Base-by-base conservation (phyloP, 2,113 vertebrate species). In the Sisor rabdophorus region DNA sequence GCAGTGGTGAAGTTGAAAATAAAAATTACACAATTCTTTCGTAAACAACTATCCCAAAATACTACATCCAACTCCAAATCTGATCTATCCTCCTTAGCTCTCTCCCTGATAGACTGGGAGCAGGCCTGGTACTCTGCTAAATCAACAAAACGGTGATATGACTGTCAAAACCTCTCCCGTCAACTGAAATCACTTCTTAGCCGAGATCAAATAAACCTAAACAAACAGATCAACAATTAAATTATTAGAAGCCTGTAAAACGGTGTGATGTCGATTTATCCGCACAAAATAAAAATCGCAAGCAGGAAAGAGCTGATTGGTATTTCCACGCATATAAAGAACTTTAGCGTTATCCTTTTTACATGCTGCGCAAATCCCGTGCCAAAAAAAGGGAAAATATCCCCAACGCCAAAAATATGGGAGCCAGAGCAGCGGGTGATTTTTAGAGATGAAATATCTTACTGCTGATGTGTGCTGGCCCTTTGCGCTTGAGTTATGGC, bases 401-500 rank as follows among this genome's bases (percentile, higher is more conserved):
- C 2, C 60, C 68, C 56, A 73, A 73, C 55, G 77, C 68, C 68
- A 79, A 61, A 79, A 70, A 76, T 73, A 73, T 73, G 20, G 55
- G 60, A 53, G 55, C 68, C 61, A 53, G 56, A 80, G 47, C 75
- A 76, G 60, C 69, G 75, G 73, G 75, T 64, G 54, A 85, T 79
- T 74, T 81, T 77, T 76, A 79, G 75, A 75, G 80, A 81, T 80
- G 78, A 86, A 88, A 88, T 84, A 8, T 87, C 85, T 86, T 81
- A 48, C 81, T 77, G 71, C 64, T 82, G 81, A 81, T 81, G 84
- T 81, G 80, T 76, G 81, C 81, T 86, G 85, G 82, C 86, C 85
- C 85, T 86, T 88, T 88, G 86, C 79, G 64, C 76, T 80, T 88
- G 86, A 89, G 78, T 88, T 88, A 89, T 88, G 73, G 86, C 81